Evolutionary conservation across 2,888 invertebrate genomes (phyloP), one percentile per base, ranked within the genome.

Genomic region (Scaptomyza reducta): DNA sequence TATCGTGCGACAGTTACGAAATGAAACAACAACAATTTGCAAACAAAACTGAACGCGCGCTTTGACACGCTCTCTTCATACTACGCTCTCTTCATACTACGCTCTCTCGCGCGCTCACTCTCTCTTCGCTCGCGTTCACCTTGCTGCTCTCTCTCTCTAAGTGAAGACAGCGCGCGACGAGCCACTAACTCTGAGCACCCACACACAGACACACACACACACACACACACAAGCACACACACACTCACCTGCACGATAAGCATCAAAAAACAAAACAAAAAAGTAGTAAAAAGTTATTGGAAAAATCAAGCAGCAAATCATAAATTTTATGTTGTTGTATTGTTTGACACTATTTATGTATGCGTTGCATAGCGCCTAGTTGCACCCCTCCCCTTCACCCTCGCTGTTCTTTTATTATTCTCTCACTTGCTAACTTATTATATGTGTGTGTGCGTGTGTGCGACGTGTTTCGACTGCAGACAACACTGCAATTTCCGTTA

Each of bases 401-500:
- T 44, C 18, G 1, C 44, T 35, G 0, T 33, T 13, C 11, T 7
- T 35, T n/a, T n/a, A 4, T 14, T 35, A 35, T 35, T 38, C 38
- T 31, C 18, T 42, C 14, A 10, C n/a, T 10, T 6, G 49, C 22
- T 13, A 0, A 50, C 7, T 38, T 50, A 16, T 38, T 50, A 50
- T 50, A 25, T 40, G 14, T 40, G 7, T 40, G 38, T 38, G 14
- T 42, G 22, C n/a, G n/a, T n/a, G n/a, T n/a, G 14, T 46, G 56
- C 61, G 65, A 82, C 83, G 80, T 80, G 83, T 56, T 70, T 69
- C 60, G 80, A 75, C 72, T 83, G 59, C 77, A 66, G 73, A 78
- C 70, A 64, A 63, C 50, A 50, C 62, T 69, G 56, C 72, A 85
- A 82, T 82, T 85, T 82, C 82, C 82, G 82, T 82, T 82, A 85